Evolutionary conservation across 2,888 invertebrate species (phyloP).

Genomic region (Caenorhabditis panamensis): DNA sequence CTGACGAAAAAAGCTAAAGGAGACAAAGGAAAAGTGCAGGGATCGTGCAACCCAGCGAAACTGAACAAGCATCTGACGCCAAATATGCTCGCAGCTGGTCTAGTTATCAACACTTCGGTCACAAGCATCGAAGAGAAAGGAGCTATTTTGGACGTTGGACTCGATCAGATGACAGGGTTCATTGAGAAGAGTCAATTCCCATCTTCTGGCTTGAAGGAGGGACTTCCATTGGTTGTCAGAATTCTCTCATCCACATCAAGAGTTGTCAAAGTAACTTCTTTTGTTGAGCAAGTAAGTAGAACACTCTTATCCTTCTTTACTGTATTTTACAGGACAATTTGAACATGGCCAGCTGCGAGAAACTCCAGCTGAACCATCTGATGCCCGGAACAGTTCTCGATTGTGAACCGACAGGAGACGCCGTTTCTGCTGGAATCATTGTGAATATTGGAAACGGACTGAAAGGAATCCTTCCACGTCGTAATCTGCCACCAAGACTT

Average conservation of each 20-base stretch:
- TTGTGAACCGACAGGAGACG: slow-evolving; percentile 74
- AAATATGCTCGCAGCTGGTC: slow-evolving; percentile 66
- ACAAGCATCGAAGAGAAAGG: slow-evolving; percentile 80
- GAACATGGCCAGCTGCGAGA: slow-evolving; percentile 63
- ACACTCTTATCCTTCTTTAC: too few relatives aligned
- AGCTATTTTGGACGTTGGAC: slow-evolving; percentile 76
- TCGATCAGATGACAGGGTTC: slow-evolving; percentile 73
- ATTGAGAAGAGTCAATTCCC: slow-evolving; percentile 69
- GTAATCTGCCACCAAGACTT: slow-evolving; percentile 78
- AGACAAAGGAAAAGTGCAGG: slow-evolving; percentile 49
- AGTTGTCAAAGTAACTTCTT: slow-evolving; percentile 72
- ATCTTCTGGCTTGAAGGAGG: slow-evolving; percentile 50
- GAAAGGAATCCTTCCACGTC: slow-evolving; percentile 74
- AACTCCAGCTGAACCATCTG: slow-evolving; percentile 71
- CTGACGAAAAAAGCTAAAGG: slow-evolving; percentile 46
- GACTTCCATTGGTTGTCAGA: slow-evolving; percentile 75
- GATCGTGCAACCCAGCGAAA: slow-evolving; percentile 66
- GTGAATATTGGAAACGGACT: slow-evolving; percentile 75
- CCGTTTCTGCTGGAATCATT: slow-evolving; percentile 67
- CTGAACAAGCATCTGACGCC: slow-evolving; percentile 76
- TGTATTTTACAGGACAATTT: slow-evolving; percentile 65
- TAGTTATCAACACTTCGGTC: slow-evolving; percentile 74
- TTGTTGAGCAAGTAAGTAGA: slow-evolving; percentile 64
- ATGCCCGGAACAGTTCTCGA: slow-evolving; percentile 79
- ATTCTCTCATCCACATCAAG: slow-evolving; percentile 63